Percentiles rank a stretch among this genome's conserved stretches.
Conservation (phyloP, 2,113 vertebrate genomes). For the Turdus rufiventris region DNA sequence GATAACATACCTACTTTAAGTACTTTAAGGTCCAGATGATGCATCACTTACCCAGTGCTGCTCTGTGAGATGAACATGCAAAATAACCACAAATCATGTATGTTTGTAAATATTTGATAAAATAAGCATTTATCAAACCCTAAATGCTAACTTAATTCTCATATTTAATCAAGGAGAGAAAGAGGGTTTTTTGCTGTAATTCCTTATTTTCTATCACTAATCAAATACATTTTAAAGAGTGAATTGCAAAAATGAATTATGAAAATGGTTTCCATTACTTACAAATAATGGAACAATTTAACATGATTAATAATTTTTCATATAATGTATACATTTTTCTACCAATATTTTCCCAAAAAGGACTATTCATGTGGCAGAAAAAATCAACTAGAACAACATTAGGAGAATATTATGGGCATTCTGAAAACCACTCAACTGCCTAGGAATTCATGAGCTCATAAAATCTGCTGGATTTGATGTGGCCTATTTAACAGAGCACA, state of each 20-base stretch:
- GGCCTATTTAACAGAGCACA: not conserved
- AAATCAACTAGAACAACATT: not conserved
- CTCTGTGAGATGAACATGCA: not conserved
- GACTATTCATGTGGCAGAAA: not conserved
- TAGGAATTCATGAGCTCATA: not conserved
- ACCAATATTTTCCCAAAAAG: not conserved
- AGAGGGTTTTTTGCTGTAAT: not conserved
- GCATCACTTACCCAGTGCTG: not conserved
- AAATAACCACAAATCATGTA: not conserved
- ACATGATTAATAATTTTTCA: not conserved
- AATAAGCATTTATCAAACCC: not conserved
- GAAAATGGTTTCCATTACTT: not conserved
- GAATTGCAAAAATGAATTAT: not conserved
- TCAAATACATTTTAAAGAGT: not conserved
- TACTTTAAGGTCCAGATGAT: not conserved
- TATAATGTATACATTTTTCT: not conserved
- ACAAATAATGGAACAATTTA: not conserved
- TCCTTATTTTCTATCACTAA: not conserved
- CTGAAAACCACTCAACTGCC: not conserved
- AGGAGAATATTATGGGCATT: not conserved
- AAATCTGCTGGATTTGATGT: not conserved
- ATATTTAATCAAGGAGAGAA: not conserved
- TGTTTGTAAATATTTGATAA: not conserved
- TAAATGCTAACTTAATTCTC: not conserved
- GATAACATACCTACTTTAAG: not conserved